Base-by-base conservation (phyloP, 1,140 invertebrate species). In the Halictus rubicundus region DNA sequence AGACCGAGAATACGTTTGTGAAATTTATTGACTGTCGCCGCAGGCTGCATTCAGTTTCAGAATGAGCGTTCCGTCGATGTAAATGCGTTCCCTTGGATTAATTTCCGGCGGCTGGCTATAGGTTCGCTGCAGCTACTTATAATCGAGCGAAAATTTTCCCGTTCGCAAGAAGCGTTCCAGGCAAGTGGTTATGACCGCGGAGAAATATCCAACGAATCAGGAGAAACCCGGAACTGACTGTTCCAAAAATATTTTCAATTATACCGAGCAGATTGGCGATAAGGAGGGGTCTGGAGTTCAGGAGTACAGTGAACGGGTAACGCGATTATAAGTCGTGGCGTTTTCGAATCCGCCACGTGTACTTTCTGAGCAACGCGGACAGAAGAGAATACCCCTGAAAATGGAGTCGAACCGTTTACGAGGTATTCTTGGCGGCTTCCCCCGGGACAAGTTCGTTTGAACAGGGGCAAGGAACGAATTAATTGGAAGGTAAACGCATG, bases 21-120 rank as follows among this genome's bases (percentile, higher is more conserved):
- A 76, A 68, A 68, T 60, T 69, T 57, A 76, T 76, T 57, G 65
- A 75, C 73, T 39, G 49, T 3, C 32, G 23, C 25, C n/a, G n/a
- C 39, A n/a, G 10, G 12, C n/a, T 14, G 64, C 52, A 69, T 76
- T 69, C 65, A 60, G 14, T 76, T 16, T 37, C 39, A 60, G 65
- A 60, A 68, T 57, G 25, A 75, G 49, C 63, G 63, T 42, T 23
- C 46, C 63, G 49, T 14, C 64, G 49, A 39, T 77, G 68, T 37
- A 49, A 77, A 61, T 37, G 75, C 75, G 57, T 69, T 61, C 66
- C 65, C 42, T 23, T 39, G 57, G 42, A 72, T 71, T 78, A 78
- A 78, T 78, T 78, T 78, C 76, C 76, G 76, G 75, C 42, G 75
- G 63, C 68, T 71, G 76, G 71, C 76, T 23, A 78, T 42, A 32